Base-by-base conservation (phyloP, 2,888 invertebrate species). In the Dasysyrphus albostriatus region DNA sequence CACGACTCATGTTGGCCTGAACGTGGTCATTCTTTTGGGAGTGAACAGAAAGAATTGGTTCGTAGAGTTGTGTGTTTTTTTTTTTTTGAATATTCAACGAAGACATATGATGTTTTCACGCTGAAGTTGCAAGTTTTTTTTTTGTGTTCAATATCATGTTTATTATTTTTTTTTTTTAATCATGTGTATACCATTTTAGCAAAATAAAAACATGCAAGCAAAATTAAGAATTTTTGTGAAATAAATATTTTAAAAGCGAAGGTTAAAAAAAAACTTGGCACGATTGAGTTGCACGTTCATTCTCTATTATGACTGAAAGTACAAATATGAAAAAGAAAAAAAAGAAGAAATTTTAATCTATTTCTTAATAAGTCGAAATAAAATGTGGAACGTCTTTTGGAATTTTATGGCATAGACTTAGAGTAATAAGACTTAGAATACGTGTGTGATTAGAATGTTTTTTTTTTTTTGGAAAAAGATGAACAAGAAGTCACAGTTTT, bases 1-100 rank as follows among this genome's bases (percentile, higher is more conserved):
- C 61, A 61, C 61, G 61, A 61, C 14, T 49, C 49, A 24, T 14
- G 19, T n/a, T 24, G 24, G 29, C n/a, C 14, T 29, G 69, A 67
- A 49, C 51, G 37, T 67, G 49, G 67, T 67, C 67, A 51, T 51
- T 65, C 19, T 67, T 34, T 34, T 34, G 9, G 34, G 47, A 49
- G 39, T 61, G 42, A 61, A 61, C 61, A 39, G 3, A n/a, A 34
- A 19, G 19, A 44, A 44, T 39, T 59, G 14, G 24, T 39, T 59
- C 8, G 24, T 39, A 1, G 12, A 32, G 16, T 10, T 51, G 24
- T 12, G n/a, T n/a, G n/a, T n/a, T n/a, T n/a, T n/a, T n/a, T n/a
- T 51, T 29, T 34, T 32, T 42, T 39, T 61, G 0, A 12, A 44
- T 1, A 16, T 65, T 16, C 12, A 32, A 44, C 16, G 9, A 39